Percentiles rank a stretch among this genome's conserved stretches.
Evolutionary conservation across 2,113 vertebrate genomes (phyloP).

Genomic region (Guaruba guarouba): DNA sequence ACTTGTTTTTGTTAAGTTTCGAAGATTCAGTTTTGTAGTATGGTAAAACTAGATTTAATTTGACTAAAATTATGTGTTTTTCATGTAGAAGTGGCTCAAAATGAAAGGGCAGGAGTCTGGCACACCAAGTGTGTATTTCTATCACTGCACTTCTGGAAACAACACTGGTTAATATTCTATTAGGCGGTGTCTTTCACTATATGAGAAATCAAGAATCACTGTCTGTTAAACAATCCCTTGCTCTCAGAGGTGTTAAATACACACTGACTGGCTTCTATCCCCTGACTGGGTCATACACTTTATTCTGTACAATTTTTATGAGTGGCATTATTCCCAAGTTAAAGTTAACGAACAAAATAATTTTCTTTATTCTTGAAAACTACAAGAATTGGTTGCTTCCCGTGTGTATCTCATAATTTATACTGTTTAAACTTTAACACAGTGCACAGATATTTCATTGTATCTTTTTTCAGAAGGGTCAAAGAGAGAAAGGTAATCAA

Average conservation of each 20-base stretch:
- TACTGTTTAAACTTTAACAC: background rate
- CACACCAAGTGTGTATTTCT: background rate
- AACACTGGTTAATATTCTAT: slow-evolving; percentile 13
- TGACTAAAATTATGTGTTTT: background rate
- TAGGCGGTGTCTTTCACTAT: background rate
- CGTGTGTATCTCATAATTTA: background rate
- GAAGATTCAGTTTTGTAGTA: background rate
- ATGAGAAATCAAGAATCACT: slow-evolving; percentile 7
- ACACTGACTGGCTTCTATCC: background rate
- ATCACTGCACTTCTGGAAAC: slow-evolving; percentile 12
- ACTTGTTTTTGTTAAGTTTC: background rate
- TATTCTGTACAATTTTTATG: background rate
- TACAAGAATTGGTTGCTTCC: background rate
- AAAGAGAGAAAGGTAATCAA: background rate
- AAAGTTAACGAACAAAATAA: background rate
- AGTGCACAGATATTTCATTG: background rate
- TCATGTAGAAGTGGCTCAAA: background rate
- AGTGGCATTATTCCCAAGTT: background rate
- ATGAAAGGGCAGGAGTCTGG: slow-evolving; percentile 13
- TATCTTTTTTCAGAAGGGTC: background rate
- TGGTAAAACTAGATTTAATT: background rate
- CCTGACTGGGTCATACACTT: background rate
- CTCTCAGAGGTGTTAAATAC: background rate
- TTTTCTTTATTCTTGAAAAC: background rate
- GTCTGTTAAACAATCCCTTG: background rate